Percentiles rank a stretch among this genome's conserved stretches.
These are phyloP conservation scores for Syngnathus scovelli DNA, from an alignment of 2,113 vertebrate genomes.

Conservation along the genomic window DNA sequence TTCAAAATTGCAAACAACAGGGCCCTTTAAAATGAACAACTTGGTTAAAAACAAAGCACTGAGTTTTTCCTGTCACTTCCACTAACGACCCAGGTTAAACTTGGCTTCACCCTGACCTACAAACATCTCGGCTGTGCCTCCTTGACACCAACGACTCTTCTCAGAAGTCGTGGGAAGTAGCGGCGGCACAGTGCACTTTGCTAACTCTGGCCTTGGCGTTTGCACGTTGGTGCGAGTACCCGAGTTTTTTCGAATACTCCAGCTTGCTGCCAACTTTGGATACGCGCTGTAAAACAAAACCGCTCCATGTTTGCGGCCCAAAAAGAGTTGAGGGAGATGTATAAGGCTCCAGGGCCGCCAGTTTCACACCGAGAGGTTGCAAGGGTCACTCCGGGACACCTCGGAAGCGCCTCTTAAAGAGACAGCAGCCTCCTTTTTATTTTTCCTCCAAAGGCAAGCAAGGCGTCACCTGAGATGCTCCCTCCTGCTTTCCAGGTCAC, in stretches of 20 bases:
- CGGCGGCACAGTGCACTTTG: neutral
- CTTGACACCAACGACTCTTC: neutral
- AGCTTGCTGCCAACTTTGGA: neutral
- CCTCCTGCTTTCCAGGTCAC: constrained; percentile 26
- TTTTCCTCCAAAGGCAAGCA: neutral
- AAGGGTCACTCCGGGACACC: constrained; percentile 38
- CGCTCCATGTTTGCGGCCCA: too few species aligned
- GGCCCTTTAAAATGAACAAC: neutral
- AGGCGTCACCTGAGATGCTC: constrained; percentile 19
- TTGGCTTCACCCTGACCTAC: neutral
- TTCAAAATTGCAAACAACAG: too few species aligned
- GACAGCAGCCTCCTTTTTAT: constrained; percentile 2
- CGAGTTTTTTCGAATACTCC: neutral
- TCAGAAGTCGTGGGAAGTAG: neutral
- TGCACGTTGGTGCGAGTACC: neutral
- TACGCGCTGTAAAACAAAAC: neutral
- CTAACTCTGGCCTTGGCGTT: neutral
- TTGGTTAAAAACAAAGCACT: too few species aligned
- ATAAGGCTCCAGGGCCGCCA: neutral
- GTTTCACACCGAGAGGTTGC: constrained; percentile 14
- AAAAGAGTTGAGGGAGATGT: too few species aligned
- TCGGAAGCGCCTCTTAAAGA: constrained; percentile 8
- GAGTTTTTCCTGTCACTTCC: neutral
- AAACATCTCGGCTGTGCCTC: neutral
- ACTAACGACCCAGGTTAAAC: neutral